Base-by-base conservation (phyloP, 2,113 vertebrate species). In the Hipposideros armiger region DNA sequence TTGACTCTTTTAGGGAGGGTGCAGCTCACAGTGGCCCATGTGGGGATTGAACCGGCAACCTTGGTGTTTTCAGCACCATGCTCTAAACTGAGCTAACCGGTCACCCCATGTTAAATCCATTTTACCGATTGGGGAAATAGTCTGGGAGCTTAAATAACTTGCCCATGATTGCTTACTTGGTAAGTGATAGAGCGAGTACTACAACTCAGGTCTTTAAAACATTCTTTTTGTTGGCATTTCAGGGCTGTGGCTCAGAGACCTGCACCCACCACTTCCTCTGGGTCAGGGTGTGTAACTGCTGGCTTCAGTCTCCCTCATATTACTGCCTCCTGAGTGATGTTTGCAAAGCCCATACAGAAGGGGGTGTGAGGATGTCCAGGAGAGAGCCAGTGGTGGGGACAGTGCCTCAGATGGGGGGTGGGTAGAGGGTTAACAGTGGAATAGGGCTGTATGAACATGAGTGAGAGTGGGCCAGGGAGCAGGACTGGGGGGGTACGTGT, bases 381-480 rank as follows among this genome's bases (percentile, higher is more conserved):
- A n/a, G 28, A 60, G 4, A 94, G 50, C 17, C 11, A 19, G n/a
- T 4, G 64, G 40, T 26, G 54, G 69, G 45, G 60, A 52, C 11
- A 0, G n/a, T 45, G 22, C 62, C 40, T 67, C n/a, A 22, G 80
- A 70, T 17, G 7, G 47, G 36, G 40, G 11, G 24, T 17, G 66
- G 13, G 11, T 30, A 9, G 66, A 69, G 66, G 4, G 40, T 11
- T 16, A 8, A 58, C 45, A 40, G 52, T 24, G 42, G n/a, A 62
- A 32, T 3, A 36, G 30, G 30, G 67, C 56, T 10, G 13, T 4
- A 50, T 72, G 88, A 52, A 7, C 22, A 11, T 15, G 30, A 30
- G 28, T 36, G 52, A 24, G 4, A 3, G 3, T n/a, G 66, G 45
- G 22, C 8, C 3, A 0, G 7, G 22, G n/a, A 4, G 1, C 36